phyloP scores from a whole-genome alignment of 2,113 vertebrate genomes.

The Cheilinus undulatus region DNA sequence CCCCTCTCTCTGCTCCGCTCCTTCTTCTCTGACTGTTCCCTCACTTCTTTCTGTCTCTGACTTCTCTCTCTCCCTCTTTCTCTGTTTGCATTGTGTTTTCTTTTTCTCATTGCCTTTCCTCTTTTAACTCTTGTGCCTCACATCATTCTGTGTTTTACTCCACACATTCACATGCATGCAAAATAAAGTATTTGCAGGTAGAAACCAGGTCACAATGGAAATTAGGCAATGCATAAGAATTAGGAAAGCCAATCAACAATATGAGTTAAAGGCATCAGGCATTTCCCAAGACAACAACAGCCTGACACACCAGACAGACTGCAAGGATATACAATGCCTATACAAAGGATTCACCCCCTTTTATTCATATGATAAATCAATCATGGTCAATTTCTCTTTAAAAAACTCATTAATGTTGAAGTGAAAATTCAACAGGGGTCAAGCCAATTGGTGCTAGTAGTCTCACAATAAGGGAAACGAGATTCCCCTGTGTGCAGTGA shows the following conservation, averaged over 20 bases:
- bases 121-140: background rate
- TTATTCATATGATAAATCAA: too few species aligned
- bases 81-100: constrained; percentile 18
- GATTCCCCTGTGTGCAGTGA: too few species aligned
- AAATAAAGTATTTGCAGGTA: background rate
- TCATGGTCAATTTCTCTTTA: too few species aligned
- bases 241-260: background rate
- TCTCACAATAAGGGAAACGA: too few species aligned
- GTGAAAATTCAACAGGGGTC: too few species aligned
- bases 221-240: background rate
- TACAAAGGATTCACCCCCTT: too few species aligned
- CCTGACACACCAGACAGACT: too few species aligned
- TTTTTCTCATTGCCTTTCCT: constrained; percentile 15
- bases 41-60: constrained; percentile 16
- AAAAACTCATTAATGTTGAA: too few species aligned
- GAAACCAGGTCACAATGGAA: constrained; percentile 22
- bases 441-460: too few species aligned
- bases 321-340: too few species aligned
- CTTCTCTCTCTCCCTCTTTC: constrained; percentile 10
- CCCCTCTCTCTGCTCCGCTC: constrained; percentile 39
- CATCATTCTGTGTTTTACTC: background rate
- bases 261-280: background rate
- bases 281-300: too few species aligned
- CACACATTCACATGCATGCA: background rate
- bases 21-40: constrained; percentile 10